Evolutionary conservation across 1,140 invertebrate species (phyloP).

Genomic region (Drusus annulatus): DNA sequence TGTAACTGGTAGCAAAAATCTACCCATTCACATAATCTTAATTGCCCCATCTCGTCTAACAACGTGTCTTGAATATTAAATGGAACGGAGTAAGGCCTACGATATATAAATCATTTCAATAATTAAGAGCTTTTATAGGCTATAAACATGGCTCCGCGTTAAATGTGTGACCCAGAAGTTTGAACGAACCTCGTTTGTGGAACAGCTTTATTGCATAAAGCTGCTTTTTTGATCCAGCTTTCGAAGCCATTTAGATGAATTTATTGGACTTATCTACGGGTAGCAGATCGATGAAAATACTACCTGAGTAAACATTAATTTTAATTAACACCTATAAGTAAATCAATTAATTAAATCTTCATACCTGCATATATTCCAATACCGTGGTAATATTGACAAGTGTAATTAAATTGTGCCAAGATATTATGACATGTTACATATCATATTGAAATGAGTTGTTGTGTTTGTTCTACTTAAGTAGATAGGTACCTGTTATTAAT

Average conservation of each 20-base stretch:
- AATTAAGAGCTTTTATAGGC: conserved; percentile 52
- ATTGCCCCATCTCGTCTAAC: conserved; percentile 37
- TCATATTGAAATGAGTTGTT: not conserved
- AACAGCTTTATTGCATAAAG: not conserved
- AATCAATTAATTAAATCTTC: too few relatives aligned
- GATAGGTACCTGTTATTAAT: too few relatives aligned
- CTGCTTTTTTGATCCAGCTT: not conserved
- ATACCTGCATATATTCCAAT: not conserved
- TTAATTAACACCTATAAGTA: too few relatives aligned
- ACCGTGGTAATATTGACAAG: not conserved
- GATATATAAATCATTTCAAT: conserved; percentile 52
- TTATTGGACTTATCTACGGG: too few relatives aligned
- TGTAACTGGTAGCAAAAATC: conserved; percentile 34
- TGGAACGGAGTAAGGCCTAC: conserved; percentile 28
- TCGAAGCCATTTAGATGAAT: too few relatives aligned
- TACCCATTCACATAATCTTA: conserved; percentile 38
- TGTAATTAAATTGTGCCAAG: not conserved
- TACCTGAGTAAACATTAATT: too few relatives aligned
- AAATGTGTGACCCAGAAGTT: conserved; percentile 12
- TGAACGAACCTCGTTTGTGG: not conserved
- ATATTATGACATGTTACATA: not conserved
- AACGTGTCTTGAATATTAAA: conserved; percentile 28
- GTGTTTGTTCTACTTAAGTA: too few relatives aligned
- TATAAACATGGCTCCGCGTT: conserved; percentile 50
- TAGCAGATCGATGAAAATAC: too few relatives aligned